phyloP scores from a whole-genome alignment of 2,113 vertebrate genomes.

The Sakesphorus luctuosus region DNA sequence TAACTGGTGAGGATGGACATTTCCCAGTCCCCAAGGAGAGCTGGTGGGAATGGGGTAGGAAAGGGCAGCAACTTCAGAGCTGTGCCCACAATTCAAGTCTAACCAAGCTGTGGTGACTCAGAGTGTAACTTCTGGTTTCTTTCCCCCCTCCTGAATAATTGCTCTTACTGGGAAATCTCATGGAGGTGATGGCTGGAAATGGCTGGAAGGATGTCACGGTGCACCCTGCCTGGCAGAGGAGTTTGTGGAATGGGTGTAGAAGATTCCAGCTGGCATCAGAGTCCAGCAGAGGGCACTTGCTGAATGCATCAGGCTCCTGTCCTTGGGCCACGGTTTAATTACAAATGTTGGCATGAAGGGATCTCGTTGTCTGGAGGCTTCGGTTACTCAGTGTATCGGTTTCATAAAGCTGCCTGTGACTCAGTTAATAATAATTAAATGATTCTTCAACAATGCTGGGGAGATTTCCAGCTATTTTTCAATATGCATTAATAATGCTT shows the following conservation, averaged over 20 bases:
- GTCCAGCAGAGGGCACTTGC: conserved; percentile 57
- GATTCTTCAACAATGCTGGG: conserved; percentile 49
- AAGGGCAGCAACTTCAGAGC: not conserved
- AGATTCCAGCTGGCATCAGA: not conserved
- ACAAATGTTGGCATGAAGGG: not conserved
- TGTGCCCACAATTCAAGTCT: not conserved
- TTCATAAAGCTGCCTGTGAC: conserved; percentile 55
- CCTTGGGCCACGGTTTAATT: conserved; percentile 22
- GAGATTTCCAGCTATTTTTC: conserved; percentile 60
- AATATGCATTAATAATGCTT: conserved; percentile 47
- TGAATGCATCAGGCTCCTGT: not conserved
- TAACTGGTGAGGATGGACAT: no score
- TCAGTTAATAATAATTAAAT: conserved; percentile 68
- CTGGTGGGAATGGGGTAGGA: not conserved
- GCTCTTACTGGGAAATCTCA: not conserved
- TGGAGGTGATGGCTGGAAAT: not conserved
- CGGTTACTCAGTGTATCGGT: not conserved
- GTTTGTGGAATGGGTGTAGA: not conserved
- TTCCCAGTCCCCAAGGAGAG: not conserved
- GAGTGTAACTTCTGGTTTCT: not conserved
- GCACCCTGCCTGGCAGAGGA: not conserved
- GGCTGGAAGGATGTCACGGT: not conserved
- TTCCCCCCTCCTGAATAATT: not conserved
- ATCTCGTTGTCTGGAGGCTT: not conserved
- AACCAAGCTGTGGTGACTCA: not conserved